Conservation (phyloP, 2,888 invertebrate genomes). For the Stenurella melanura region DNA sequence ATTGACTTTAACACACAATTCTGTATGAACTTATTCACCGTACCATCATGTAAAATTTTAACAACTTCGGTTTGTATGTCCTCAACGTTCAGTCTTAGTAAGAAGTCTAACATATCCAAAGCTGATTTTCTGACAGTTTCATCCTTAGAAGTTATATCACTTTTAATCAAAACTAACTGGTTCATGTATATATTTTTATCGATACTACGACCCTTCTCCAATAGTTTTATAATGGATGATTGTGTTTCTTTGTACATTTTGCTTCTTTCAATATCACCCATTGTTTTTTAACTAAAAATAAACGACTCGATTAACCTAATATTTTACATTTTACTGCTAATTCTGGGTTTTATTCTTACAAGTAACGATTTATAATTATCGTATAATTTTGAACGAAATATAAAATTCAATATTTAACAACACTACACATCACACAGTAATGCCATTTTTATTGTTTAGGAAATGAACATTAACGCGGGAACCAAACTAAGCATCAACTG, state of each 20-base stretch:
- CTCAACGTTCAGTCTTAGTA: conserved; percentile 30
- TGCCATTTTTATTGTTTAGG: conserved; percentile 21
- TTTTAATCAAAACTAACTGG: conserved; percentile 39
- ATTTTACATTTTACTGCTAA: not conserved
- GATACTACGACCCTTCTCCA: conserved; percentile 32
- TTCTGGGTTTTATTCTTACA: not conserved
- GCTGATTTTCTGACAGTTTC: conserved; percentile 38
- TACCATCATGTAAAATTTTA: conserved; percentile 30
- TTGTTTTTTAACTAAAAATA: conserved; percentile 28
- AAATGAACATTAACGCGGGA: conserved; percentile 10
- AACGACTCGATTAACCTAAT: conserved; percentile 19
- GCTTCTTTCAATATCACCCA: conserved; percentile 34
- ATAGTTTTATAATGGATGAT: conserved; percentile 32
- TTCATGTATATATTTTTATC: conserved; percentile 37
- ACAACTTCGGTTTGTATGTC: conserved; percentile 40
- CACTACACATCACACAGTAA: conserved; percentile 1
- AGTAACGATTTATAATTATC: not conserved
- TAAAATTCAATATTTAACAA: not conserved
- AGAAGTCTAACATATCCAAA: conserved; percentile 39
- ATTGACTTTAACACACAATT: conserved; percentile 31
- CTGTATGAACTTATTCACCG: conserved; percentile 36
- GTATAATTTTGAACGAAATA: not conserved
- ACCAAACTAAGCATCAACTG: not conserved
- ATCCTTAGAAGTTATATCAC: conserved; percentile 34
- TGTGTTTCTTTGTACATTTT: conserved; percentile 45